Conservation (phyloP, 2,113 vertebrate genomes). For the Arvicanthis niloticus region DNA sequence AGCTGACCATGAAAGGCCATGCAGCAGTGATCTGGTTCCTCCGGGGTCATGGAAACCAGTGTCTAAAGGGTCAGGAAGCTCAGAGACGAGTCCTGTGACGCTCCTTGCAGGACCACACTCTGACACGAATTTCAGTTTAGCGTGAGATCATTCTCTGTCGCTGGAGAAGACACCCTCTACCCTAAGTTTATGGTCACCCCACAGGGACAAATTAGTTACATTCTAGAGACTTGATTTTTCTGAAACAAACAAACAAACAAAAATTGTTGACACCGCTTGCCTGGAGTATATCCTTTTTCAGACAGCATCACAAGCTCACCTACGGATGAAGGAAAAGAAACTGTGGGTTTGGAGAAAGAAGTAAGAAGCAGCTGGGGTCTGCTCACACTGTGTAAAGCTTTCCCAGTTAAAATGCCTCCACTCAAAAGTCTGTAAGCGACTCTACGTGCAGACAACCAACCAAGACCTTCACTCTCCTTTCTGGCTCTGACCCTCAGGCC, state of each 20-base stretch:
- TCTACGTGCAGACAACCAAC: neutral
- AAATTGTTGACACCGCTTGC: neutral
- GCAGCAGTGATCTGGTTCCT: neutral
- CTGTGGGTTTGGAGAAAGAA: neutral
- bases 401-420: neutral
- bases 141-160: neutral
- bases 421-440: neutral
- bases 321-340: neutral
- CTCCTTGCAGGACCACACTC: neutral
- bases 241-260: neutral
- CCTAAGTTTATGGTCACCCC: neutral
- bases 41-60: neutral
- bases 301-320: neutral
- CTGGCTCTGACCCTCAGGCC: neutral
- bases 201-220: neutral
- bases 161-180: neutral
- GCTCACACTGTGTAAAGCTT: neutral
- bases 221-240: slow-evolving; percentile 10
- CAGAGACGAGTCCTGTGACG: too few species aligned
- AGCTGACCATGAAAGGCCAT: neutral
- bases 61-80: neutral
- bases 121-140: neutral
- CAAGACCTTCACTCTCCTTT: neutral
- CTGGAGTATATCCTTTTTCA: neutral
- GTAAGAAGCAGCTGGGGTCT: neutral